Conservation (phyloP, 2,888 invertebrate species). For the Lingula anatina region DNA sequence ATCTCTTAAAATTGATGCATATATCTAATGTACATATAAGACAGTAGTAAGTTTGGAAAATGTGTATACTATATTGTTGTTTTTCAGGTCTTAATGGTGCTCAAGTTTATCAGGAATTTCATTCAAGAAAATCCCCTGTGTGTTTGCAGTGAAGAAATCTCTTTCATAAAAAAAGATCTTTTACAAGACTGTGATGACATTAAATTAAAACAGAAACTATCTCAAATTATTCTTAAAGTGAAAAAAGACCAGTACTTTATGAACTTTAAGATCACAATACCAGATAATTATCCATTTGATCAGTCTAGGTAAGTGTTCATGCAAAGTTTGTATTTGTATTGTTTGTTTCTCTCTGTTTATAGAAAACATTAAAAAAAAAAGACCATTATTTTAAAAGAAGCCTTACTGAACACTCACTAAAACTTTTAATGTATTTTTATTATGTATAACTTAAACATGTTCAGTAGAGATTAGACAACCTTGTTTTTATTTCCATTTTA, state of each 20-base stretch:
- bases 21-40: too few relatives aligned
- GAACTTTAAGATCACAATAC: conserved; percentile 60
- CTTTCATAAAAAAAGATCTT: conserved; percentile 57
- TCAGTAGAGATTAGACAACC: too few relatives aligned
- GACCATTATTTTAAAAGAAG: not conserved
- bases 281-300: conserved; percentile 62
- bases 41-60: too few relatives aligned
- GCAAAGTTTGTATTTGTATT: not conserved
- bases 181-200: conserved; percentile 58
- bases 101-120: conserved; percentile 64
- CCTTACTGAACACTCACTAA: not conserved
- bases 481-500: too few relatives aligned
- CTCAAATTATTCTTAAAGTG: conserved; percentile 60
- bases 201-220: conserved; percentile 65
- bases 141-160: conserved; percentile 69
- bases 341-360: not conserved
- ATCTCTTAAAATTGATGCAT: too few relatives aligned
- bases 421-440: too few relatives aligned
- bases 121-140: conserved; percentile 67
- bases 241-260: conserved; percentile 61
- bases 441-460: too few relatives aligned
- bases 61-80: not conserved
- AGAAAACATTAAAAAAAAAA: not conserved
- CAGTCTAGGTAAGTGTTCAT: conserved; percentile 54
- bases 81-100: conserved; percentile 57